These are phyloP conservation scores for Podilymbus podiceps DNA, from an alignment of 2,113 vertebrate species.

Conservation along the genomic window DNA sequence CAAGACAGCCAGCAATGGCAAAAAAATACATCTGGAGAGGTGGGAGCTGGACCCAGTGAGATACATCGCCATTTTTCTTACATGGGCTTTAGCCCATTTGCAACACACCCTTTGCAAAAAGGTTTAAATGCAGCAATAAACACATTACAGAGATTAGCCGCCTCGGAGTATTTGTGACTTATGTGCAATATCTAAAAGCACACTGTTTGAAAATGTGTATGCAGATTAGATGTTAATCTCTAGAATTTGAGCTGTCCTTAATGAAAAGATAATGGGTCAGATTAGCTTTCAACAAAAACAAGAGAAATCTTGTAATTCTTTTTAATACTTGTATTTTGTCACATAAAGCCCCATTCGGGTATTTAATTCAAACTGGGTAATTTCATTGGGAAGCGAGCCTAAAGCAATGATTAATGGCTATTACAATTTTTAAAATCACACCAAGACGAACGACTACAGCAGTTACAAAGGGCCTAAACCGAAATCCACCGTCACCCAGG, in stretches of 20 bases:
- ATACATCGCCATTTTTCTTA: accelerated
- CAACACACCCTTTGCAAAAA: neutral
- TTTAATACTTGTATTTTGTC: neutral
- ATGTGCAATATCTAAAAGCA: neutral
- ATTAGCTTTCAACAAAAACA: neutral
- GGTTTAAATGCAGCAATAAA: neutral
- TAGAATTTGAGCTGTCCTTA: neutral
- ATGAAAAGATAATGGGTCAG: neutral
- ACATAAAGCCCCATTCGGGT: neutral
- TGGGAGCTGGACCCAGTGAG: neutral
- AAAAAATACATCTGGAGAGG: neutral
- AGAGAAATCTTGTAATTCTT: neutral
- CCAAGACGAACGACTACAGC: accelerated
- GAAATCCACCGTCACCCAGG: neutral
- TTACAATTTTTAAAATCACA: neutral
- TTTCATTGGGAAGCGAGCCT: neutral
- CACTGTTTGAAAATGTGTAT: neutral
- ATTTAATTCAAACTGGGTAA: neutral
- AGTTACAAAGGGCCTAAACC: neutral
- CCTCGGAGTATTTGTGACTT: neutral
- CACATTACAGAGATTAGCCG: neutral
- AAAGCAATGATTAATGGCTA: neutral
- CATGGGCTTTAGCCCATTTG: accelerated
- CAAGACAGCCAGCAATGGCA: neutral
- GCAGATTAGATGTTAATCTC: neutral